phyloP scores from a whole-genome alignment of 2,113 vertebrate species.

The Azemiops feae region DNA sequence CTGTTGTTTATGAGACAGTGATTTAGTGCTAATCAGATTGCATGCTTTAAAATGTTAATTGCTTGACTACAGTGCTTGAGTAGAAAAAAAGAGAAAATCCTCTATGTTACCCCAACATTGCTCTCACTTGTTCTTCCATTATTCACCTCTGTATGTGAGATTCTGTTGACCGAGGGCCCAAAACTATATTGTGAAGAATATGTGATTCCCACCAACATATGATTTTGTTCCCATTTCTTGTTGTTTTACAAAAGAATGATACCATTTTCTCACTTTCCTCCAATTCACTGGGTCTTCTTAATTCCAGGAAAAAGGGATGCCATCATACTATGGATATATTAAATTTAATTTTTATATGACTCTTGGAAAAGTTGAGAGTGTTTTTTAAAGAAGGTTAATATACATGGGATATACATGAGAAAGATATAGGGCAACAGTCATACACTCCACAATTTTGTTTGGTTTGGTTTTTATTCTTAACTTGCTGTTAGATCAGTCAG shows the following conservation, averaged over 20 bases:
- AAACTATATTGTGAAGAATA: neutral
- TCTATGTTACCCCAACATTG: neutral
- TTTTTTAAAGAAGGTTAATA: neutral
- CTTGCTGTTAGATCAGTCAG: neutral
- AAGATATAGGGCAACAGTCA: neutral
- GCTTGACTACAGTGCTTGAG: neutral
- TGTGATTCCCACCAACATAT: neutral
- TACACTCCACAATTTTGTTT: neutral
- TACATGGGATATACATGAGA: neutral
- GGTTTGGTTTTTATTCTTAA: neutral
- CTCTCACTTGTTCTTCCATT: neutral
- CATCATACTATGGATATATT: neutral
- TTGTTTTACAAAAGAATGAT: neutral
- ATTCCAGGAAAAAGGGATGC: neutral
- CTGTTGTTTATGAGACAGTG: fast-evolving
- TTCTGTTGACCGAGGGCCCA: neutral
- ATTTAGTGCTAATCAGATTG: slow-evolving; percentile 8
- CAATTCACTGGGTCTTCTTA: neutral
- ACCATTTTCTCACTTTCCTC: neutral
- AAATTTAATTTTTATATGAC: neutral
- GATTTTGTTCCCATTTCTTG: neutral
- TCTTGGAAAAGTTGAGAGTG: neutral
- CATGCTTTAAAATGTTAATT: neutral
- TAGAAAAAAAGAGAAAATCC: neutral
- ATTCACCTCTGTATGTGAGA: neutral